Percentiles rank a stretch among this genome's conserved stretches.
Conservation (phyloP, 2,797 vertebrate genomes). For the Eulemur mongoz region DNA sequence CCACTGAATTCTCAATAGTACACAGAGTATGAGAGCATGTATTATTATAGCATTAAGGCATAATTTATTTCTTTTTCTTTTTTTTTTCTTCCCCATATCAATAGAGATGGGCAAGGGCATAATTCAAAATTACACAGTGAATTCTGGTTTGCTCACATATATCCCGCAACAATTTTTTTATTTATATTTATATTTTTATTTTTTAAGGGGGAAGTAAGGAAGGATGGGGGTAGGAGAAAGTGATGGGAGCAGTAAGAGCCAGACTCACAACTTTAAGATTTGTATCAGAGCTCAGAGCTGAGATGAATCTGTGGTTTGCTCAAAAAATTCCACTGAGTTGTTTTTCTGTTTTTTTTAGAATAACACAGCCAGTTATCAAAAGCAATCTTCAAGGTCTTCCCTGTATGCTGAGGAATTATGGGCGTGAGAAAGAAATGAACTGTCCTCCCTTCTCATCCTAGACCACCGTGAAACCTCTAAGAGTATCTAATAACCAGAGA, state of each 20-base stretch:
- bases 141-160: constrained; percentile 2
- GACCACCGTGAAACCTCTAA: not conserved
- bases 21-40: not conserved
- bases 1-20: not conserved
- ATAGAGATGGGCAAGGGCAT: not conserved
- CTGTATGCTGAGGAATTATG: not conserved
- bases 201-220: not conserved
- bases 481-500: not conserved
- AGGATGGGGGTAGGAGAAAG: not conserved
- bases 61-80: not conserved
- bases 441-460: not conserved
- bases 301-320: not conserved
- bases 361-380: not conserved
- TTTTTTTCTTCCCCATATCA: too few species aligned
- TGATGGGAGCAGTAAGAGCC: not conserved
- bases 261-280: not conserved
- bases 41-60: not conserved
- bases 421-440: constrained; percentile 3
- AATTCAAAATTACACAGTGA: not conserved
- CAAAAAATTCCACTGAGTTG: not conserved
- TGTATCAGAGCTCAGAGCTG: not conserved
- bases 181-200: not conserved
- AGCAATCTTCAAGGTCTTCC: not conserved
- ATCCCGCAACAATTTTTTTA: not conserved
- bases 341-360: not conserved